These are phyloP conservation scores for Odontomachus brunneus DNA, from an alignment of 1,140 invertebrate genomes.

Conservation along the genomic window DNA sequence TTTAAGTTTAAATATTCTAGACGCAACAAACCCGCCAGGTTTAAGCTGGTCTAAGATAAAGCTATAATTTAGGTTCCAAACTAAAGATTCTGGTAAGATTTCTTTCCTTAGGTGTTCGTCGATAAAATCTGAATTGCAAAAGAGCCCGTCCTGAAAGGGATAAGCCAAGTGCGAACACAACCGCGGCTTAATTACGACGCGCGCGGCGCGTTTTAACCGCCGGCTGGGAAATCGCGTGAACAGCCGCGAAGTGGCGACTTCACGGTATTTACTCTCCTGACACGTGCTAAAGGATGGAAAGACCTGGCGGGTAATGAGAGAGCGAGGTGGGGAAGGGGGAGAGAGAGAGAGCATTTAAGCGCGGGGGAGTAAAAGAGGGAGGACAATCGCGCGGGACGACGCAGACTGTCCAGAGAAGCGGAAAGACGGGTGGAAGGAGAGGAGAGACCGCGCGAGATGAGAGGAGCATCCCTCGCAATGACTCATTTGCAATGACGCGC, in stretches of 20 bases:
- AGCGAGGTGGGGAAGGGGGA: not conserved
- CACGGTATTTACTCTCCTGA: slow-evolving; percentile 1
- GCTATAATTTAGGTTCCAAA: too few relatives aligned
- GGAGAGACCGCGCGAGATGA: not conserved
- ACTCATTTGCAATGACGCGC: slow-evolving; percentile 40
- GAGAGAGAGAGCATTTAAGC: not conserved
- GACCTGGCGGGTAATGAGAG: slow-evolving; percentile 8
- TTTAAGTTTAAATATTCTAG: too few relatives aligned
- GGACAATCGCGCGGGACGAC: not conserved
- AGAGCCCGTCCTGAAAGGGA: too few relatives aligned
- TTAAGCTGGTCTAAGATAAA: too few relatives aligned
- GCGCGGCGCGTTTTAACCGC: slow-evolving; percentile 1
- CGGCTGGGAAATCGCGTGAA: slow-evolving; percentile 26
- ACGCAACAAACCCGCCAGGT: too few relatives aligned
- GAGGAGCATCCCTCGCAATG: slow-evolving; percentile 11
- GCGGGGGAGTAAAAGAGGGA: not conserved
- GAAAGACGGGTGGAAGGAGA: not conserved
- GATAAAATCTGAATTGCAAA: not conserved
- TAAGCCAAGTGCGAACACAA: not conserved
- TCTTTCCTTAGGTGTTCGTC: too few relatives aligned
- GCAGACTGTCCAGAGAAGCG: not conserved
- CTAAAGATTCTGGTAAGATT: too few relatives aligned
- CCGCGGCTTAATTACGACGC: not conserved
- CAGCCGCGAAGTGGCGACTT: slow-evolving; percentile 13
- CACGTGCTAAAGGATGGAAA: slow-evolving; percentile 10